Conservation (phyloP, 2,888 invertebrate genomes). For the Pollenia angustigena region DNA sequence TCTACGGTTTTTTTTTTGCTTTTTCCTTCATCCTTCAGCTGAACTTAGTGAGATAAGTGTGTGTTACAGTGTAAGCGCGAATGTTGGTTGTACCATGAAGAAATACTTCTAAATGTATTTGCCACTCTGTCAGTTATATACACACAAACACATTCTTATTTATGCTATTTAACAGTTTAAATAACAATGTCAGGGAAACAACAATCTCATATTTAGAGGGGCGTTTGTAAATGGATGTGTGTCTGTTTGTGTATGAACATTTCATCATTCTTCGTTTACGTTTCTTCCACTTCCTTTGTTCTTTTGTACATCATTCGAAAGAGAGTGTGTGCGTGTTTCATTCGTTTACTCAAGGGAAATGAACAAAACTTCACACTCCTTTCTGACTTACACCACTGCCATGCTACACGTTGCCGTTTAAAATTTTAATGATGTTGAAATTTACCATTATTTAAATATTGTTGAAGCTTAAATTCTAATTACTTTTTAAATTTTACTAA, state of each 20-base stretch:
- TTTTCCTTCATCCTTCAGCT: background rate
- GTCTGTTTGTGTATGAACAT: too few relatives aligned
- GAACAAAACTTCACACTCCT: conserved; percentile 43
- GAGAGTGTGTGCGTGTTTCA: conserved; percentile 4
- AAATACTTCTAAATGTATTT: too few relatives aligned
- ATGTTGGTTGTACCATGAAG: background rate
- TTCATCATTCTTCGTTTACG: too few relatives aligned
- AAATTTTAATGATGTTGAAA: conserved; percentile 72
- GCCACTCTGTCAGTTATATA: too few relatives aligned
- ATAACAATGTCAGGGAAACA: too few relatives aligned
- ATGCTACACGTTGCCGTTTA: conserved; percentile 52
- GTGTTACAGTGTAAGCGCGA: background rate
- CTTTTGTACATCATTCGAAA: too few relatives aligned
- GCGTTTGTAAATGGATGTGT: too few relatives aligned
- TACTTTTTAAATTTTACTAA: conserved; percentile 60
- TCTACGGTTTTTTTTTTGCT: background rate
- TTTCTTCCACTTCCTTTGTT: too few relatives aligned
- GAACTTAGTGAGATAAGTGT: background rate
- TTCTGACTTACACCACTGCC: background rate
- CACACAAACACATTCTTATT: too few relatives aligned
- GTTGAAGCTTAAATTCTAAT: conserved; percentile 68
- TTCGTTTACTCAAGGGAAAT: conserved; percentile 51
- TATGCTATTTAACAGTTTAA: too few relatives aligned
- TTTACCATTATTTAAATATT: conserved; percentile 63
- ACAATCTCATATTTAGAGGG: too few relatives aligned